A percentile compares a stretch with the other conserved stretches of the same genome.
Conservation (phyloP, 2,797 vertebrate species). For the Sylvilagus floridanus region DNA sequence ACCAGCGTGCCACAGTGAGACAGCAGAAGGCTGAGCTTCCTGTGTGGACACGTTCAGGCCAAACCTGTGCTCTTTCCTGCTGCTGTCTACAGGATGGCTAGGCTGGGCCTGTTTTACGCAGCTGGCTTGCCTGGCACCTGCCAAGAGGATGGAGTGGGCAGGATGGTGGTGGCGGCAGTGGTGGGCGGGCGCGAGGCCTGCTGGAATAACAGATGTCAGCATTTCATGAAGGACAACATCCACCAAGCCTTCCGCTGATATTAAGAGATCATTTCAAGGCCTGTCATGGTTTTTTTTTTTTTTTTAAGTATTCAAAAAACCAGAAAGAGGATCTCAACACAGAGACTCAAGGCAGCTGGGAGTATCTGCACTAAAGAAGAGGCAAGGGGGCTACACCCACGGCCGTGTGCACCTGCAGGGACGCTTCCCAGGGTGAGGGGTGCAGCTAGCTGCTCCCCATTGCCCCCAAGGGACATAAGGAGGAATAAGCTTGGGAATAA, state of each 20-base stretch:
- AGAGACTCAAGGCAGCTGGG: neutral
- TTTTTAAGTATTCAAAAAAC: neutral
- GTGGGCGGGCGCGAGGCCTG: neutral
- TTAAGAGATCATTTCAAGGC: neutral
- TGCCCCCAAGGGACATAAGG: neutral
- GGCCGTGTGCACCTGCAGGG: neutral
- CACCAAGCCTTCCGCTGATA: neutral
- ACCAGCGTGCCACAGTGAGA: neutral
- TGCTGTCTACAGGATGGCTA: neutral
- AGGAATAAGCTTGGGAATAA: neutral
- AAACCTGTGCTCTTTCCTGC: neutral
- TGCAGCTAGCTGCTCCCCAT: neutral
- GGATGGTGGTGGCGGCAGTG: neutral
- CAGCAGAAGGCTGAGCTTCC: conserved; percentile 55
- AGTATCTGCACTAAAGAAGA: neutral
- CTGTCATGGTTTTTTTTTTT: neutral
- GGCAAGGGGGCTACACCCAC: neutral
- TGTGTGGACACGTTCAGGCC: neutral
- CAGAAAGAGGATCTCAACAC: conserved; percentile 5
- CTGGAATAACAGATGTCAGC: neutral
- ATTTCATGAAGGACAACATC: neutral
- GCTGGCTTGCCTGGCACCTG: neutral
- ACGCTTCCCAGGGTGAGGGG: neutral
- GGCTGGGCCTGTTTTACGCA: neutral
- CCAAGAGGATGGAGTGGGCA: neutral